These are phyloP conservation scores for Lindbergichthys nudifrons DNA, from an alignment of 2,797 vertebrate genomes.

Conservation along the genomic window DNA sequence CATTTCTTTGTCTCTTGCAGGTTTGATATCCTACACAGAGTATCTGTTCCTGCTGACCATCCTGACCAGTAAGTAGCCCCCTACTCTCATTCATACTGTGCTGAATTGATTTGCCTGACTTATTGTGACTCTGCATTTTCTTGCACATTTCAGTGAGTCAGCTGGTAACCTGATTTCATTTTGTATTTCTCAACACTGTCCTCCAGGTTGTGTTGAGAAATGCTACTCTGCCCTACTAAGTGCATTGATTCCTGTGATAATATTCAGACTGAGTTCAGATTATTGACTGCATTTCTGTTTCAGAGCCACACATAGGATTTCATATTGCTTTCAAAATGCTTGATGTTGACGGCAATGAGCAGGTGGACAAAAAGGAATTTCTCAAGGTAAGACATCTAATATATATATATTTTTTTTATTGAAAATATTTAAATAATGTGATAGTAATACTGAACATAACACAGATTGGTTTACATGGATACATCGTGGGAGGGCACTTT, in stretches of 20 bases:
- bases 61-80: slow-evolving; percentile 90
- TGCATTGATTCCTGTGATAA: background rate
- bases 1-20: slow-evolving; percentile 77
- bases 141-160: slow-evolving; percentile 9
- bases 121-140: background rate
- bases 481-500: background rate
- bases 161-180: slow-evolving; percentile 8
- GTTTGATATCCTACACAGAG: slow-evolving; percentile 96
- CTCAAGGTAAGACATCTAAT: slow-evolving; percentile 87
- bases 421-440: background rate
- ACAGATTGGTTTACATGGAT: background rate
- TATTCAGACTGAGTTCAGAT: background rate
- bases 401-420: background rate
- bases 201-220: background rate
- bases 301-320: slow-evolving; percentile 95
- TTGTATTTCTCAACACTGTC: background rate
- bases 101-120: slow-evolving; percentile 13
- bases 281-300: slow-evolving; percentile 66
- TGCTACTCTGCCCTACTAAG: background rate
- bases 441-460: background rate
- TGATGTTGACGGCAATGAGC: slow-evolving; percentile 94
- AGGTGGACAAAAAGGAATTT: slow-evolving; percentile 97
- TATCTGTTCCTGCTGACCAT: slow-evolving; percentile 97
- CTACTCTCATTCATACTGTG: background rate
- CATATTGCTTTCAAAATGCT: slow-evolving; percentile 99